Conservation (phyloP, 2,888 invertebrate species). For the Pherbina coryleti region DNA sequence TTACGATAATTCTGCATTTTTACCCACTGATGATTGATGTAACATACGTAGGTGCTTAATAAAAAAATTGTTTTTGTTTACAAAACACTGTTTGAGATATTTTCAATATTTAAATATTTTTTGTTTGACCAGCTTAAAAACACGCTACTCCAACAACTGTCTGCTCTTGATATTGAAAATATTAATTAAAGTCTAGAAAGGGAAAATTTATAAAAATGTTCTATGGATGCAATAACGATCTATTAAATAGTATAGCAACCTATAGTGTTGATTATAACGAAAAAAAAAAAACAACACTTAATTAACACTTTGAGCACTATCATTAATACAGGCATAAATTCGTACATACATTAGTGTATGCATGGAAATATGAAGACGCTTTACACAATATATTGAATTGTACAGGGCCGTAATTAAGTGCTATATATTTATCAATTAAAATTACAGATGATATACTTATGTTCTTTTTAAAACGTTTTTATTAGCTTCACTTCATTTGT, state of each 20-base stretch:
- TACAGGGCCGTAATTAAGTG: too few species aligned
- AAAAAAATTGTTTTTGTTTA: not conserved
- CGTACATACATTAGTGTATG: not conserved
- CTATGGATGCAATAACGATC: not conserved
- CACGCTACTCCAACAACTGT: conserved; percentile 22
- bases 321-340: not conserved
- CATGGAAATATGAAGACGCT: not conserved
- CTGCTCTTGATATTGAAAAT: conserved; percentile 20
- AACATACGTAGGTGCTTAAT: not conserved
- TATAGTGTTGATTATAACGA: not conserved
- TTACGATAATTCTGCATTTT: conserved; percentile 47
- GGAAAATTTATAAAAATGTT: not conserved
- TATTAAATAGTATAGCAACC: not conserved
- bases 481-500: too few species aligned
- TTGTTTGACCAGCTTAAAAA: conserved; percentile 1
- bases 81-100: not conserved
- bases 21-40: too few species aligned
- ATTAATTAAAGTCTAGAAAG: conserved; percentile 18
- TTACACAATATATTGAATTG: too few species aligned
- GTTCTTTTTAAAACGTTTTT: too few species aligned
- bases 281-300: not conserved
- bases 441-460: too few species aligned
- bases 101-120: not conserved
- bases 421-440: too few species aligned
- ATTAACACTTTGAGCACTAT: not conserved